Conservation (phyloP, 2,797 vertebrate genomes). For the Acanthopagrus latus region DNA sequence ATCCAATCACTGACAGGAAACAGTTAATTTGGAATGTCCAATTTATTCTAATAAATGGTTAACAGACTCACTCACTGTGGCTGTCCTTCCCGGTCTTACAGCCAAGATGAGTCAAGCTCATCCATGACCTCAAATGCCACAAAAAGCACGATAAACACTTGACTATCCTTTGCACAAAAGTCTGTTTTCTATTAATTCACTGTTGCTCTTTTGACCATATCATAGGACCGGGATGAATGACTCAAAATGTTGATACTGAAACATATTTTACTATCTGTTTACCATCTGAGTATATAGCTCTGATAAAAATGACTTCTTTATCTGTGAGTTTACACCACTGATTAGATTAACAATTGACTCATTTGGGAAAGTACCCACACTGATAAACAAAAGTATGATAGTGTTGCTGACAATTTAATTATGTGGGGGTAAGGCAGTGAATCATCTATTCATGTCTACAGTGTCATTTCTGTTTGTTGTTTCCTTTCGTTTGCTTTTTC, state of each 20-base stretch:
- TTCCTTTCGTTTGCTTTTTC: slow-evolving; percentile 16
- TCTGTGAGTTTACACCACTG: slow-evolving; percentile 18
- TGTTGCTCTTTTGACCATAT: neutral
- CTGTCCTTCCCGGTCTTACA: slow-evolving; percentile 7
- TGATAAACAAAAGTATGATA: slow-evolving; percentile 37
- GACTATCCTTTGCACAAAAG: slow-evolving; percentile 3
- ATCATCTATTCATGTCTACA: slow-evolving; percentile 42
- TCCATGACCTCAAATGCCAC: slow-evolving; percentile 18
- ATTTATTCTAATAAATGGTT: slow-evolving; percentile 34
- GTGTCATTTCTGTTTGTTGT: slow-evolving; percentile 20
- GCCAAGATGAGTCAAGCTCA: slow-evolving; percentile 41
- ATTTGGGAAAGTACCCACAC: slow-evolving; percentile 36
- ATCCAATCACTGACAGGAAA: slow-evolving; percentile 9
- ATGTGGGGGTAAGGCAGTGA: slow-evolving; percentile 12
- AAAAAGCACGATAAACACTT: slow-evolving; percentile 29
- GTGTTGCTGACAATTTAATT: slow-evolving; percentile 15
- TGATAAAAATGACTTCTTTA: slow-evolving; percentile 11
- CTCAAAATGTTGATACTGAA: neutral
- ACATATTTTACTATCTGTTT: neutral
- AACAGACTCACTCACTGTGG: slow-evolving; percentile 14
- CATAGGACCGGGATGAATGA: neutral
- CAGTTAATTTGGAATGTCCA: slow-evolving; percentile 3
- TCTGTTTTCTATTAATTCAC: neutral
- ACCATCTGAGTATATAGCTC: neutral
- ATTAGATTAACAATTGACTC: slow-evolving; percentile 30